Conservation (phyloP, 1,140 invertebrate species). For the Heliothis subflexa region DNA sequence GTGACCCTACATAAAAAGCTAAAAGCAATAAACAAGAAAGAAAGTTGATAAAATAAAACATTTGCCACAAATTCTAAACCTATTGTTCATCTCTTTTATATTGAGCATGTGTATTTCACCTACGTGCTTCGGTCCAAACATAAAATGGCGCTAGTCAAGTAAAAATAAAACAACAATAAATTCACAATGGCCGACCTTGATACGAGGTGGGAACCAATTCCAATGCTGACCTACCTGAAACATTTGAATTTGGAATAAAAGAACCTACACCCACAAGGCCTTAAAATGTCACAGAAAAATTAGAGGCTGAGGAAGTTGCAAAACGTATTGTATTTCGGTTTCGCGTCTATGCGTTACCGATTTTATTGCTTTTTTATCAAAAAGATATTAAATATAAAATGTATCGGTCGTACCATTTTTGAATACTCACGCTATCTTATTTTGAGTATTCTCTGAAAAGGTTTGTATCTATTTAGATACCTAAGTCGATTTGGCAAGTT, state of each 20-base stretch:
- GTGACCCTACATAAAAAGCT: too few species aligned
- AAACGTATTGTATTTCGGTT: slow-evolving; percentile 16
- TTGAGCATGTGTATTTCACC: too few species aligned
- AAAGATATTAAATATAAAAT: neutral
- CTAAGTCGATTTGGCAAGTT: slow-evolving; percentile 1
- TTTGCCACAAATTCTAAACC: too few species aligned
- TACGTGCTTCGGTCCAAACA: slow-evolving; percentile 1
- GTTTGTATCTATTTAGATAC: neutral
- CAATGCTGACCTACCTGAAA: slow-evolving; percentile 26
- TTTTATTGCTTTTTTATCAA: slow-evolving; percentile 34
- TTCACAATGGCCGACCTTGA: slow-evolving; percentile 35
- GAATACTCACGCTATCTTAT: slow-evolving; percentile 7
- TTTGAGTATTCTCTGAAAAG: neutral
- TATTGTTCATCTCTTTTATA: too few species aligned
- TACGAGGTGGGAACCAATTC: neutral
- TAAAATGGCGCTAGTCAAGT: neutral
- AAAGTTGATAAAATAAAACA: too few species aligned
- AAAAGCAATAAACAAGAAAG: too few species aligned
- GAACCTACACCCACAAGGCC: slow-evolving; percentile 14
- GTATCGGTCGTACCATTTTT: slow-evolving; percentile 4
- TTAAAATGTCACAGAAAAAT: slow-evolving; percentile 19
- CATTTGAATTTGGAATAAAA: slow-evolving; percentile 29
- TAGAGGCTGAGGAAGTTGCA: slow-evolving; percentile 32
- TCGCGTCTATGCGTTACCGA: slow-evolving; percentile 1
- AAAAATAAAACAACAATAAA: neutral